Base-by-base conservation (phyloP, 1,140 invertebrate genomes). In the Brachionus rubens region DNA sequence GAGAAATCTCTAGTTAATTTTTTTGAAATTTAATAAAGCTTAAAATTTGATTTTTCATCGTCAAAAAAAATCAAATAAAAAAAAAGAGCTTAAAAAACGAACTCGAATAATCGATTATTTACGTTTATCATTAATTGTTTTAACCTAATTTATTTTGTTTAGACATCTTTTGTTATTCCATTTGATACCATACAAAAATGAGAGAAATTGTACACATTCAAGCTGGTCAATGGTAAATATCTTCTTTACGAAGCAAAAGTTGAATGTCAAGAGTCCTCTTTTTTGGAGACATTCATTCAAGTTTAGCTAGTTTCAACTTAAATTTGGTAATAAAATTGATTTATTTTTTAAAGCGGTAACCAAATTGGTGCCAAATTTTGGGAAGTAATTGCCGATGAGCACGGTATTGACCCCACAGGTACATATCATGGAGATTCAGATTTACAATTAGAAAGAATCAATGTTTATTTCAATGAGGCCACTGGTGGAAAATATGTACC, bases 391-490 rank as follows among this genome's bases (percentile, higher is more conserved):
- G 92, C 91, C 46, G 92, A 93, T 82, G 92, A 94, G 83, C 92
- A 94, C 82, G 91, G 92, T 72, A 93, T 93, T 80, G 91, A 93
- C 87, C 91, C 91, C 48, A 91, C 90, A 79, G 92, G 92, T 65
- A 88, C 90, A 21, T 94, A 93, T 81, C 89, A 91, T 77, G 92
- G 91, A 24, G 91, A 93, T 83, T 91, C 91, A 28, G 90, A 91
- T 81, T 86, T 93, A 52, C 92, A 94, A 82, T 83, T 92, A 70
- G 92, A 94, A 82, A 87, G 92, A 78, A 92, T 94, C 79, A 92
- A 94, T 82, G 92, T 94, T 14, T 94, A 94, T 84, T 94, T 92
- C 86, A 93, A 93, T 86, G 91, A 94, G 85, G 91, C 91, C 0
- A 90, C 89, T 36, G 90, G 76, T 81, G 91, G 91, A 70, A 94